phyloP scores from a whole-genome alignment of 1,140 invertebrate genomes.

The Brachionus rubens region DNA sequence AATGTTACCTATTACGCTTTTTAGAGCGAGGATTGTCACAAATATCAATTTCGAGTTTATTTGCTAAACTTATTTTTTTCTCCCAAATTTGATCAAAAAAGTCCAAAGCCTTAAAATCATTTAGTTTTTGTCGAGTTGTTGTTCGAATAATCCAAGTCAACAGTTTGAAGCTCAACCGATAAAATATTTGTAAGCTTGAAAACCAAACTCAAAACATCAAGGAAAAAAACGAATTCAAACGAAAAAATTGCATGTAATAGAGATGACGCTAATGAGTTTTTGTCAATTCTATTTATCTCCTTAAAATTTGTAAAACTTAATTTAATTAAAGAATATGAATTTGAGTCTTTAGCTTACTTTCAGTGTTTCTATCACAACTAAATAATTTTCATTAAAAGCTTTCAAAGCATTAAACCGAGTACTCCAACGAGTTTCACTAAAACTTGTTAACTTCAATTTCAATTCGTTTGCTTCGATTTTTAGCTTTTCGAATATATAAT shows the following conservation, averaged over 20 bases:
- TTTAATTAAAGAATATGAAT: not conserved
- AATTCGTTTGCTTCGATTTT: not conserved
- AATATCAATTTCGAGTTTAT: too few relatives aligned
- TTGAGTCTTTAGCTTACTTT: not conserved
- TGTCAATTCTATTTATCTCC: not conserved
- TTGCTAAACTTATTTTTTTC: too few relatives aligned
- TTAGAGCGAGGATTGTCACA: too few relatives aligned
- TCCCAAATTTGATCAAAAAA: too few relatives aligned
- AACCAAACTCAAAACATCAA: too few relatives aligned
- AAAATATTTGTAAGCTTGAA: too few relatives aligned
- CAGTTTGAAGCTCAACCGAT: too few relatives aligned
- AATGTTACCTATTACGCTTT: too few relatives aligned
- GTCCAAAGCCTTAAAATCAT: too few relatives aligned
- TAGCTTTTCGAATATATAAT: constrained; percentile 23
- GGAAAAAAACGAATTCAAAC: too few relatives aligned
- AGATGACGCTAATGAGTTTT: not conserved
- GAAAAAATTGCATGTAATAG: too few relatives aligned
- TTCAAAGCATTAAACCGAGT: constrained; percentile 7
- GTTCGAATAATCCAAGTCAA: too few relatives aligned
- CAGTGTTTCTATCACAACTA: not conserved
- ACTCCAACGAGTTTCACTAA: constrained; percentile 14
- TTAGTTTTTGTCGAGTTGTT: not conserved
- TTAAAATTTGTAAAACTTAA: not conserved
- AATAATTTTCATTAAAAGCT: not conserved
- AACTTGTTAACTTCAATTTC: constrained; percentile 14